These are phyloP conservation scores for Scaptomyza cyrtandrae DNA, from an alignment of 2,888 invertebrate genomes.

Conservation along the genomic window DNA sequence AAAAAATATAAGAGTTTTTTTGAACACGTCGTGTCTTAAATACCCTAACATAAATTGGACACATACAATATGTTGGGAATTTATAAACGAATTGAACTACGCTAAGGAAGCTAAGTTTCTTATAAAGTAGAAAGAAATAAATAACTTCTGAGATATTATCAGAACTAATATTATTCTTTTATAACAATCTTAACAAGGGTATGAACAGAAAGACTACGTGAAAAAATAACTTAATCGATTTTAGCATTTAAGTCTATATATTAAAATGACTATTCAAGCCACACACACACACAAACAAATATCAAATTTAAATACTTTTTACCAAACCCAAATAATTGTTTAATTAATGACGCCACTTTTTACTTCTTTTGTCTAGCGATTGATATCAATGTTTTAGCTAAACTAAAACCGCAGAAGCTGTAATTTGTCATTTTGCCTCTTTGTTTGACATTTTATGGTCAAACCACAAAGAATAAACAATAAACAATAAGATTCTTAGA, in stretches of 20 bases:
- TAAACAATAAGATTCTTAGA: not conserved
- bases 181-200: no score
- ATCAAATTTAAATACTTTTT: not conserved
- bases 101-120: no score
- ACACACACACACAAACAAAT: not conserved
- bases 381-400: conserved; percentile 35
- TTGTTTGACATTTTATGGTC: conserved; percentile 50
- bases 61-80: not conserved
- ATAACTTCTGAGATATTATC: no score
- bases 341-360: conserved; percentile 33
- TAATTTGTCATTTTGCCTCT: conserved; percentile 35
- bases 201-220: no score
- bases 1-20: not conserved
- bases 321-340: conserved; percentile 39
- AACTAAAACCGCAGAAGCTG: conserved; percentile 50
- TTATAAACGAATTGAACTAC: no score
- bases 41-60: not conserved
- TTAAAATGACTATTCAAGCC: not conserved
- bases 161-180: no score
- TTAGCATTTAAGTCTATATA: not conserved
- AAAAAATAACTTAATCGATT: no score
- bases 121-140: no score
- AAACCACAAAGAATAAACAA: not conserved
- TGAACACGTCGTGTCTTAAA: not conserved
- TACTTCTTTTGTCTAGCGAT: not conserved